A percentile compares a stretch with the other conserved stretches of the same genome.
Conservation (phyloP, 2,113 vertebrate genomes). For the Aldabrachelys gigantea region DNA sequence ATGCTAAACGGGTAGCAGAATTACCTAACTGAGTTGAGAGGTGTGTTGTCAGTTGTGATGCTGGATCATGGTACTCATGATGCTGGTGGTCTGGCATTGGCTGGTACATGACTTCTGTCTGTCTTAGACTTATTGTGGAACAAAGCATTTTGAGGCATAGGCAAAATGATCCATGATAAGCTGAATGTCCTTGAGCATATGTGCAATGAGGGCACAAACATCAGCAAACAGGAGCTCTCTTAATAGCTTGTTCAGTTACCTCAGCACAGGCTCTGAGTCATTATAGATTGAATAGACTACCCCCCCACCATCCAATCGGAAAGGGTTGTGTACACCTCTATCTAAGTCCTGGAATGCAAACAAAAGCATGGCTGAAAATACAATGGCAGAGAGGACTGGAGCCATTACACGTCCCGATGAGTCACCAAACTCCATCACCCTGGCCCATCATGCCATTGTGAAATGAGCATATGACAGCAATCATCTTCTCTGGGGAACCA, state of each 20-base stretch:
- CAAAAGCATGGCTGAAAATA: too few relatives aligned
- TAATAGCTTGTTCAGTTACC: not conserved
- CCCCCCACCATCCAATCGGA: too few relatives aligned
- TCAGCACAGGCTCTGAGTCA: too few relatives aligned
- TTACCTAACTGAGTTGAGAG: not conserved
- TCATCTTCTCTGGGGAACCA: too few relatives aligned
- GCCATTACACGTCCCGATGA: too few relatives aligned
- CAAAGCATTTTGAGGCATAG: not conserved
- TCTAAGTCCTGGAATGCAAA: too few relatives aligned
- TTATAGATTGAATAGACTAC: too few relatives aligned
- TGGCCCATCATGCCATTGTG: too few relatives aligned
- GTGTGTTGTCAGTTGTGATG: not conserved
- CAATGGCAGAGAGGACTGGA: too few relatives aligned
- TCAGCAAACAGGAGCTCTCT: not conserved
- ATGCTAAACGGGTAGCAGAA: not conserved
- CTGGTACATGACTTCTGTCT: not conserved
- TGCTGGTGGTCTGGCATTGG: not conserved
- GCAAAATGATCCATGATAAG: not conserved
- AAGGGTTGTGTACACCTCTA: too few relatives aligned
- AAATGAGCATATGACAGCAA: too few relatives aligned
- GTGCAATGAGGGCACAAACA: not conserved
- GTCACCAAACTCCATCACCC: too few relatives aligned
- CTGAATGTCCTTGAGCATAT: not conserved
- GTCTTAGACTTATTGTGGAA: not conserved
- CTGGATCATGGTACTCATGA: not conserved